Percentiles rank a stretch among this genome's conserved stretches.
phyloP scores from a whole-genome alignment of 2,113 vertebrate species.

The Archilochus colubris region DNA sequence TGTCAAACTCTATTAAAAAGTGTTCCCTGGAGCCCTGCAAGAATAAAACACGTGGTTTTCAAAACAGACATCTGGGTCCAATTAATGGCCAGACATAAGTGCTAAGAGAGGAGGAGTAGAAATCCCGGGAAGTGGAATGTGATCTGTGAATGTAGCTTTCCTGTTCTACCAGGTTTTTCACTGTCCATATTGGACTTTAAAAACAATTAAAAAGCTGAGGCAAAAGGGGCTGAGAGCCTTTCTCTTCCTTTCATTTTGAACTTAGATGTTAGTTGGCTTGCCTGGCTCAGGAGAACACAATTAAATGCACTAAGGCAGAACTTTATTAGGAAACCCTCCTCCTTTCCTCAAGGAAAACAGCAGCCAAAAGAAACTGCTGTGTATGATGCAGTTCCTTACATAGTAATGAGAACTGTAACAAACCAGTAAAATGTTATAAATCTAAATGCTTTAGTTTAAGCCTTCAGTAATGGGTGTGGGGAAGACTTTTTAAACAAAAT shows the following conservation, averaged over 20 bases:
- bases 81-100: background rate
- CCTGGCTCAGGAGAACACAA: background rate
- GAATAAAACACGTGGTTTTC: background rate
- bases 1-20: conserved; percentile 72
- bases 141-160: background rate
- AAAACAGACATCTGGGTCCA: background rate
- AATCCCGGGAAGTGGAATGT: background rate
- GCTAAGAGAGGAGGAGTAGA: conserved; percentile 13
- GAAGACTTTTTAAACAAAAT: background rate
- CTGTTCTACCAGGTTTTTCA: background rate
- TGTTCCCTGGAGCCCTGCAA: conserved; percentile 46
- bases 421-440: background rate
- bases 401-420: background rate
- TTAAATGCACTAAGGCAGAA: background rate
- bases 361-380: background rate
- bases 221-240: background rate
- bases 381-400: background rate
- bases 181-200: background rate
- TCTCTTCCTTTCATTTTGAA: background rate
- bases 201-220: background rate
- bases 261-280: background rate
- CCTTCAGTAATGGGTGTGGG: background rate
- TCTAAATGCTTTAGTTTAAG: background rate
- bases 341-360: background rate
- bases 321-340: background rate